Evolutionary conservation across 1,140 invertebrate species (phyloP).

Genomic region (Pseudoatta argentina): DNA sequence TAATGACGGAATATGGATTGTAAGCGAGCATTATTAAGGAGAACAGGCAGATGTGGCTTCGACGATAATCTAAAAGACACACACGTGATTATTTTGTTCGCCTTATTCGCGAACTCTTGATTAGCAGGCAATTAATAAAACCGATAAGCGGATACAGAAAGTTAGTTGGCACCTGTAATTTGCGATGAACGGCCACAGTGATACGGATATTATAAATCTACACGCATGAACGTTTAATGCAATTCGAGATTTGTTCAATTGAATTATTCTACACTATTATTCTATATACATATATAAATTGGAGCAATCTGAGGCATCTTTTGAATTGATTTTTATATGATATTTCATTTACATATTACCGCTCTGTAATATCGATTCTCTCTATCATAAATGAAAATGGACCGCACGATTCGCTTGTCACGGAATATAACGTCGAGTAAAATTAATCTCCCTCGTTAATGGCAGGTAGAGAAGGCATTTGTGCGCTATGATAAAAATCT

Average conservation of each 20-base stretch:
- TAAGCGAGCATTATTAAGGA: conserved; percentile 60
- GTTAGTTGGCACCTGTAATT: conserved; percentile 61
- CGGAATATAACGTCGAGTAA: background rate
- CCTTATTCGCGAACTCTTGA: conserved; percentile 59
- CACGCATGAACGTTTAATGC: background rate
- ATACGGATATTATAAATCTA: conserved; percentile 46
- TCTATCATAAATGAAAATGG: conserved; percentile 13
- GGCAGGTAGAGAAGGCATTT: background rate
- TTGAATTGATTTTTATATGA: conserved; percentile 12
- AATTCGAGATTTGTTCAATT: conserved; percentile 28
- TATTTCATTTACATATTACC: conserved; percentile 22
- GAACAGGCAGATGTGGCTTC: conserved; percentile 14
- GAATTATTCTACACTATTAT: conserved; percentile 17
- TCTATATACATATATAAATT: background rate
- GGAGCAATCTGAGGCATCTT: background rate
- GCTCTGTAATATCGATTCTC: background rate
- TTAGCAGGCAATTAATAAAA: conserved; percentile 72
- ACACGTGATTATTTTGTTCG: conserved; percentile 58
- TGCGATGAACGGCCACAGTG: conserved; percentile 64
- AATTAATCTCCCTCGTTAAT: conserved; percentile 52
- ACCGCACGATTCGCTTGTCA: conserved; percentile 5
- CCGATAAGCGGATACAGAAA: conserved; percentile 68
- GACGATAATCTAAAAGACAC: conserved; percentile 57
- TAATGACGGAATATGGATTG: conserved; percentile 61
- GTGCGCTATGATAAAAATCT: conserved; percentile 40